Conservation (phyloP, 2,797 vertebrate species). For the Pseudochaenichthys georgianus region DNA sequence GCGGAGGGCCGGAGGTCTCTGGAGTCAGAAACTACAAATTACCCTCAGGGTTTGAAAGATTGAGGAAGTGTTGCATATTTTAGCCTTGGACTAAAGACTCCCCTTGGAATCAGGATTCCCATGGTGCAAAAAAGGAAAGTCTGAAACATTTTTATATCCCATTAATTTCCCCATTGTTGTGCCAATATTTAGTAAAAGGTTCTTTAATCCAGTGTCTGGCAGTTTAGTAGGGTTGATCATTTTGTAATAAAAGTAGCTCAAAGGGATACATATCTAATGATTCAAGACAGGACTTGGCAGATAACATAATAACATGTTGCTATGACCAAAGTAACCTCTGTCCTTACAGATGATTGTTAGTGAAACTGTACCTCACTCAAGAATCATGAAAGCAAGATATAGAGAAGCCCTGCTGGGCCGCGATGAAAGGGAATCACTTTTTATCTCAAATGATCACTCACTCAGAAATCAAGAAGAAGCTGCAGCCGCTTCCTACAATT, state of each 20-base stretch:
- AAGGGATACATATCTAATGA: conserved; percentile 10
- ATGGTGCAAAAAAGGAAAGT: neutral
- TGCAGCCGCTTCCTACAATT: neutral
- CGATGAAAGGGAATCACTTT: conserved; percentile 31
- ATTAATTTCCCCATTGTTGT: neutral
- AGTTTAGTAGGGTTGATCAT: neutral
- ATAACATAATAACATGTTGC: conserved; percentile 14
- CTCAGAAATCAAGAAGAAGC: conserved; percentile 21
- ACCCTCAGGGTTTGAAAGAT: conserved; percentile 50
- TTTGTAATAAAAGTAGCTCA: neutral
- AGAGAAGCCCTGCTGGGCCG: neutral
- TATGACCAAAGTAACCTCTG: conserved; percentile 16
- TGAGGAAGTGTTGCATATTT: conserved; percentile 30
- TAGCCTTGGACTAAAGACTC: conserved; percentile 12
- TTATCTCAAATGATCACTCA: conserved; percentile 8
- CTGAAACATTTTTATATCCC: neutral
- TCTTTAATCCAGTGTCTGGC: neutral
- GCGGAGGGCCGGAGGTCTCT: conserved; percentile 45
- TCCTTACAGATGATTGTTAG: conserved; percentile 22
- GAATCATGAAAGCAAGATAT: conserved; percentile 24
- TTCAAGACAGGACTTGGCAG: conserved; percentile 7
- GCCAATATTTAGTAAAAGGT: neutral
- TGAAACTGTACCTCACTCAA: conserved; percentile 21
- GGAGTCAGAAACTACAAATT: conserved; percentile 57
- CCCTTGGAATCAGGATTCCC: neutral